Conservation (phyloP, 2,888 invertebrate species). For the Ptychoptera albimana region DNA sequence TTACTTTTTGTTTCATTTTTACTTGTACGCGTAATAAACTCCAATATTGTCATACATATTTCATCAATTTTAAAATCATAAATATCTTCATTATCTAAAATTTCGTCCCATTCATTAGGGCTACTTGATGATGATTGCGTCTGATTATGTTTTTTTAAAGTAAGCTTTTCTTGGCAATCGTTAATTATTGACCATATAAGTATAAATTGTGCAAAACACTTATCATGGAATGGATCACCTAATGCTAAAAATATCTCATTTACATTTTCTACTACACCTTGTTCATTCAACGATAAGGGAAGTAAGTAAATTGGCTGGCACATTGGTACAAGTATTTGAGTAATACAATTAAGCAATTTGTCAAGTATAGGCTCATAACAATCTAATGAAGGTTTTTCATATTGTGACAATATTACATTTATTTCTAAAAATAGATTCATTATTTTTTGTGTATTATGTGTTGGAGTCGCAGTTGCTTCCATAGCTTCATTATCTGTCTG, state of each 20-base stretch:
- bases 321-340: constrained; percentile 22
- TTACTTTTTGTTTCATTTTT: constrained; percentile 15
- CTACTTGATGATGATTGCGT: neutral
- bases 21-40: constrained; percentile 16
- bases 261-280: constrained; percentile 25
- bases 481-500: constrained; percentile 8
- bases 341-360: constrained; percentile 21
- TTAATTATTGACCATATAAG: constrained; percentile 19
- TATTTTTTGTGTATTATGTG: constrained; percentile 21
- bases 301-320: constrained; percentile 21
- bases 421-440: constrained; percentile 29
- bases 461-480: constrained; percentile 13
- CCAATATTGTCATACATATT: constrained; percentile 17
- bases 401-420: constrained; percentile 25
- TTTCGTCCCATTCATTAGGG: constrained; percentile 14
- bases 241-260: constrained; percentile 20
- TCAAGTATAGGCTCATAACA: constrained; percentile 17
- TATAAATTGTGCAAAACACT: constrained; percentile 20
- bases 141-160: constrained; percentile 4
- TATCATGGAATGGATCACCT: constrained; percentile 23
- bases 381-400: constrained; percentile 19
- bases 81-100: constrained; percentile 11
- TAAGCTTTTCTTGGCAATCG: constrained; percentile 13
- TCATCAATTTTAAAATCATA: constrained; percentile 17
- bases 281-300: constrained; percentile 21